Percentiles rank a stretch among this genome's conserved stretches.
Evolutionary conservation across 2,113 vertebrate genomes (phyloP).

Genomic region (Elephantulus edwardii): DNA sequence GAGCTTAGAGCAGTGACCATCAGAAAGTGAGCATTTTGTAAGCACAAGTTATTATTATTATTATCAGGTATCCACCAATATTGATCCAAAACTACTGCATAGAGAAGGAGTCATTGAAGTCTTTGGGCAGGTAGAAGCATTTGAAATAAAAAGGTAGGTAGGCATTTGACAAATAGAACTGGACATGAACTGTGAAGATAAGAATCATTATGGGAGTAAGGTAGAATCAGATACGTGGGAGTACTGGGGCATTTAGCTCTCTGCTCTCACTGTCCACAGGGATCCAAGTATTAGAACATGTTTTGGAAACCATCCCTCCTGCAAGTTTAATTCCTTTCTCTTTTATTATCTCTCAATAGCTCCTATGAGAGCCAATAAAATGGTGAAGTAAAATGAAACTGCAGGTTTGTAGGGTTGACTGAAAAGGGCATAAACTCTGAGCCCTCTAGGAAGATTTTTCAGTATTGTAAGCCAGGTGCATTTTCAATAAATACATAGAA

Average conservation of each 20-base stretch:
- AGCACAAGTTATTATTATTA: background rate
- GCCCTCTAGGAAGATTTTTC: background rate
- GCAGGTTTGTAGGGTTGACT: conserved; percentile 8
- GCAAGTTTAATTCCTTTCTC: conserved; percentile 28
- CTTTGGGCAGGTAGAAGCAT: background rate
- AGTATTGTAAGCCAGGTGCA: background rate
- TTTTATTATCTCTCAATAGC: background rate
- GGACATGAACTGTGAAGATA: background rate
- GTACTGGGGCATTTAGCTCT: background rate
- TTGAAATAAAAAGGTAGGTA: background rate
- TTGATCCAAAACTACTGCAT: background rate
- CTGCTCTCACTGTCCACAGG: background rate
- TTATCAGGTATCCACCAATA: background rate
- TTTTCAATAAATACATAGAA: background rate
- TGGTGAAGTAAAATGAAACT: background rate
- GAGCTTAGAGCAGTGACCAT: background rate
- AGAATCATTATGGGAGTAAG: background rate
- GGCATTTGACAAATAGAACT: background rate
- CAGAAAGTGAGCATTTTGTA: background rate
- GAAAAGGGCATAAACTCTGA: background rate
- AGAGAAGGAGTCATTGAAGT: background rate
- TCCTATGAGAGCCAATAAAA: conserved; percentile 27
- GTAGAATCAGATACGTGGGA: background rate
- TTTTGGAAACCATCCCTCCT: conserved; percentile 12
- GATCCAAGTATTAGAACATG: background rate